Percentiles rank a stretch among this genome's conserved stretches.
Evolutionary conservation across 1,140 invertebrate species (phyloP).

Genomic region (Cephus cinctus): DNA sequence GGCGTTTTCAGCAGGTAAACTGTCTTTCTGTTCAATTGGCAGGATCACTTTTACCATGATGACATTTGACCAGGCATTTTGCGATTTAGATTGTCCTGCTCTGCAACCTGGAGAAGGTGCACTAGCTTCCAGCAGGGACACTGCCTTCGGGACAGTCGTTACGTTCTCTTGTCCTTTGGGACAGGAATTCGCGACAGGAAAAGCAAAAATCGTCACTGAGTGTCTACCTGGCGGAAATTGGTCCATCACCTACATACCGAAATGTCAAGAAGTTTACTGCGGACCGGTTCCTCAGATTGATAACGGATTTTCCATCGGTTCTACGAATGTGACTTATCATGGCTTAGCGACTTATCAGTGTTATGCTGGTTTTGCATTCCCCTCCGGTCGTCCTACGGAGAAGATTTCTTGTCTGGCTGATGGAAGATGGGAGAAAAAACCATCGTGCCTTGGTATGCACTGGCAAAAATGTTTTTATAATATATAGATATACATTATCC

Average conservation of each 20-base stretch:
- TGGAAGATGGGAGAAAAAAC: constrained; percentile 88
- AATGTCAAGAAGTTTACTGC: constrained; percentile 97
- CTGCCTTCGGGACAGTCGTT: constrained; percentile 86
- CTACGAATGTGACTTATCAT: constrained; percentile 91
- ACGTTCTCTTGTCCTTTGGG: constrained; percentile 90
- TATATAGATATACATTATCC: no score
- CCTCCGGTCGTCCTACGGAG: constrained; percentile 83
- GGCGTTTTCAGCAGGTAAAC: constrained; percentile 86
- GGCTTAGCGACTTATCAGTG: constrained; percentile 94
- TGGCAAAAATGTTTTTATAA: no score
- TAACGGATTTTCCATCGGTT: constrained; percentile 94
- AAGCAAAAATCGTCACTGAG: constrained; percentile 77
- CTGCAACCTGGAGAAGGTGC: constrained; percentile 83
- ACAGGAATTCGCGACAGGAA: constrained; percentile 92
- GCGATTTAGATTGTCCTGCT: constrained; percentile 77
- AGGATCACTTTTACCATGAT: background rate
- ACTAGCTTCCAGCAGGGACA: constrained; percentile 86
- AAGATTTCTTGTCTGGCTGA: constrained; percentile 85
- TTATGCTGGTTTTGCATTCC: constrained; percentile 94
- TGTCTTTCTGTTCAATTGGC: no score
- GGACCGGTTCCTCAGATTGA: constrained; percentile 96
- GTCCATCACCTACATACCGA: constrained; percentile 89
- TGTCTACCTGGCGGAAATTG: constrained; percentile 90
- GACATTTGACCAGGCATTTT: background rate
- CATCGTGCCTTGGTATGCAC: constrained; percentile 76